Evolutionary conservation across 2,113 vertebrate genomes (phyloP).

Genomic region (Synodontis membranacea): DNA sequence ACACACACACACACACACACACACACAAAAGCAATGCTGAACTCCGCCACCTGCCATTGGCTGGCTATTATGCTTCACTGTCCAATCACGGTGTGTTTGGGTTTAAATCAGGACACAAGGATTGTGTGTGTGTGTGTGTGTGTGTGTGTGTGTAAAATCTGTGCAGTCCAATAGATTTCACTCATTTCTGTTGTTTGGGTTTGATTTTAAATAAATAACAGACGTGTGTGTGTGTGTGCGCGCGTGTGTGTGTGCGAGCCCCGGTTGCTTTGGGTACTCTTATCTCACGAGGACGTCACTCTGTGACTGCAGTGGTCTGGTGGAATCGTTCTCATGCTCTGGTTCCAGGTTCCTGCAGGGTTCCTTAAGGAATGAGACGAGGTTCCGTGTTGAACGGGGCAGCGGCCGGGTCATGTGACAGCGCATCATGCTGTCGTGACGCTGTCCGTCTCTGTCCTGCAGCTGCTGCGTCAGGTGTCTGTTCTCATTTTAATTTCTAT

Average conservation of each 20-base stretch:
- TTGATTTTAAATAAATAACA: conserved; percentile 18
- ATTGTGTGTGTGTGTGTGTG: not conserved
- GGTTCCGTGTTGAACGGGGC: too few relatives aligned
- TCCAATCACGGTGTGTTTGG: conserved; percentile 62
- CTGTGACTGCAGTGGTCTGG: too few relatives aligned
- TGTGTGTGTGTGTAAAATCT: not conserved
- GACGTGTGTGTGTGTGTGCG: not conserved
- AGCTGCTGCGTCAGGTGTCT: too few relatives aligned
- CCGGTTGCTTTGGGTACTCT: not conserved
- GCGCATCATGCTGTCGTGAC: too few relatives aligned
- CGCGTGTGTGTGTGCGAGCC: not conserved
- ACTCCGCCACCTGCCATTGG: conserved; percentile 60
- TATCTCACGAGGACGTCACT: too few relatives aligned
- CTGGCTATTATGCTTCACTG: conserved; percentile 58
- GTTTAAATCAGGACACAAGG: conserved; percentile 39
- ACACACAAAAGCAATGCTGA: conserved; percentile 62
- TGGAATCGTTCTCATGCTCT: too few relatives aligned
- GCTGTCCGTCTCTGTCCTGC: too few relatives aligned
- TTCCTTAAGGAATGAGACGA: too few relatives aligned
- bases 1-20: conserved; percentile 49
- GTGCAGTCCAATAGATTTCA: not conserved
- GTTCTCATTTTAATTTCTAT: too few relatives aligned
- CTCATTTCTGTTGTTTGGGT: conserved; percentile 12
- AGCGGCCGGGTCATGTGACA: too few relatives aligned
- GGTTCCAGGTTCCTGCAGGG: too few relatives aligned